Conservation (phyloP, 2,797 vertebrate genomes). For the Spea hammondii region DNA sequence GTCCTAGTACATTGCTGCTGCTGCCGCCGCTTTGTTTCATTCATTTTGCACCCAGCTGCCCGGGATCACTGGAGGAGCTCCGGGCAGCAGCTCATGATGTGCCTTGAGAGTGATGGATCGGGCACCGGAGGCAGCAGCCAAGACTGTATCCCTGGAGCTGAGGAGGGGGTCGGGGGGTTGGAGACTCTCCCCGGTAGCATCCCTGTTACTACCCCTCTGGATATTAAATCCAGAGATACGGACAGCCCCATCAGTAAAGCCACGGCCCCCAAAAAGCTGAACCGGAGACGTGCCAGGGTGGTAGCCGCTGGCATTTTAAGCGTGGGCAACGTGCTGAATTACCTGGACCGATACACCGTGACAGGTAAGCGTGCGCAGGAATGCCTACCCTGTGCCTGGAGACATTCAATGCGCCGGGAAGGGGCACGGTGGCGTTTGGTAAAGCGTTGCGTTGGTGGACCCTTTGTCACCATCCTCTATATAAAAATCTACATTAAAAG, state of each 20-base stretch:
- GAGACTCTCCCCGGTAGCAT: constrained; percentile 90
- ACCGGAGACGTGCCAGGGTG: constrained; percentile 78
- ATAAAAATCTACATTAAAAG: too few species aligned
- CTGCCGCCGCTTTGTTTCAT: constrained; percentile 33
- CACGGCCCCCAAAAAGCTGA: constrained; percentile 66
- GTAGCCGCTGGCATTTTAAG: constrained; percentile 92
- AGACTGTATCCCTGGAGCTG: constrained; percentile 59
- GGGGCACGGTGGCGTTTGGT: too few species aligned
- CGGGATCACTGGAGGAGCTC: constrained; percentile 57
- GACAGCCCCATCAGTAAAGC: constrained; percentile 55
- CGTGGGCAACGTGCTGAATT: constrained; percentile 96
- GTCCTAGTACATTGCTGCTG: too few species aligned
- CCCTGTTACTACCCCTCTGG: constrained; percentile 72
- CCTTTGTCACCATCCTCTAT: background rate
- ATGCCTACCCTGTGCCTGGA: background rate
- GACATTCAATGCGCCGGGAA: too few species aligned
- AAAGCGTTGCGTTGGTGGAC: too few species aligned
- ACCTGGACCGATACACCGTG: constrained; percentile 97
- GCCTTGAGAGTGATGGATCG: constrained; percentile 87
- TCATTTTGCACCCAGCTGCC: constrained; percentile 51
- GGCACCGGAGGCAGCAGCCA: constrained; percentile 80
- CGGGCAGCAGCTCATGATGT: constrained; percentile 77
- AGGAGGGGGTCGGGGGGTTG: constrained; percentile 77
- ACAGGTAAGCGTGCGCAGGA: constrained; percentile 77
- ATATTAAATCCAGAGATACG: constrained; percentile 54